Percentiles rank a stretch among this genome's conserved stretches.
These are phyloP conservation scores for Caenorhabditis sp. DNA, from an alignment of 2,888 invertebrate species.

Conservation along the genomic window DNA sequence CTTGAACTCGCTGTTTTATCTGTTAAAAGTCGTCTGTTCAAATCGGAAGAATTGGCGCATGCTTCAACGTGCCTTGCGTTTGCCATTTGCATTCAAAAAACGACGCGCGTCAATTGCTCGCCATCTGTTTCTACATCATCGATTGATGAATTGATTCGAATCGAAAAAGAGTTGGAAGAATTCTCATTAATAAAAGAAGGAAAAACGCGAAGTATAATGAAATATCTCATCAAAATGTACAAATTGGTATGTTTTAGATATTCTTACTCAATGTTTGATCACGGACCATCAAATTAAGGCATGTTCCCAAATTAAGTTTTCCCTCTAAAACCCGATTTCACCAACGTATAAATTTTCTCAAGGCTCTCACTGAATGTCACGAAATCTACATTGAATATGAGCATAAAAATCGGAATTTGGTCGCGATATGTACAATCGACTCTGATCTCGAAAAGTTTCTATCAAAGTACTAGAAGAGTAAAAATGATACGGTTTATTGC, in stretches of 20 bases:
- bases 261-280: neutral
- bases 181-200: neutral
- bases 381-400: neutral
- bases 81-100: neutral
- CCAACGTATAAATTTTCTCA: too few species aligned
- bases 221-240: neutral
- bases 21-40: neutral
- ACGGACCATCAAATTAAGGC: too few species aligned
- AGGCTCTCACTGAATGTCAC: neutral
- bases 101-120: too few species aligned
- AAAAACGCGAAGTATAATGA: neutral
- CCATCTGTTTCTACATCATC: too few species aligned
- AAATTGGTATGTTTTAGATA: neutral
- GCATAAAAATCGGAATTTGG: neutral
- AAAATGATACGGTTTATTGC: neutral
- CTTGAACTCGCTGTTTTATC: neutral
- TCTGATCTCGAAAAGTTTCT: neutral
- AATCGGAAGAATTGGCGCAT: neutral
- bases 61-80: neutral
- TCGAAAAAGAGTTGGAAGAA: neutral
- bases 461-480: neutral
- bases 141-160: neutral
- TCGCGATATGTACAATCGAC: neutral
- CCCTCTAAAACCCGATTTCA: too few species aligned
- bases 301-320: too few species aligned